A percentile compares a stretch with the other conserved stretches of the same genome.
phyloP scores from a whole-genome alignment of 2,113 vertebrate genomes.

The Aegithalos caudatus region DNA sequence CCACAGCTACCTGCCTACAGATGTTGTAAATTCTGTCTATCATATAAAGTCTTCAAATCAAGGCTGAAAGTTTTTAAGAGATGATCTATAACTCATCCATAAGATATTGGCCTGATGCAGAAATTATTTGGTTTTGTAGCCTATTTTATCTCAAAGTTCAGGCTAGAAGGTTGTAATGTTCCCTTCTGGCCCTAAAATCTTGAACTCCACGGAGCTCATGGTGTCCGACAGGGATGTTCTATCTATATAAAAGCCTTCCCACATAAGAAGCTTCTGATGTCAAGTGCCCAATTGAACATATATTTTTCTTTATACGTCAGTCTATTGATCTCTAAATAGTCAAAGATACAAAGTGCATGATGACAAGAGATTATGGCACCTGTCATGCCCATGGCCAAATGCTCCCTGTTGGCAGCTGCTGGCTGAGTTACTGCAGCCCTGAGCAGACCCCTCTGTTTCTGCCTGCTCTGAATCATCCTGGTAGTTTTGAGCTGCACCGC shows the following conservation, averaged over 20 bases:
- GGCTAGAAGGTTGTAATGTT: neutral
- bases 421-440: neutral
- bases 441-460: neutral
- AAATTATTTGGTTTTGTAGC: neutral
- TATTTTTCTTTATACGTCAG: neutral
- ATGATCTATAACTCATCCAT: neutral
- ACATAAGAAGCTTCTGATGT: neutral
- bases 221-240: neutral
- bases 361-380: neutral
- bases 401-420: neutral
- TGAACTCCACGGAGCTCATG: neutral
- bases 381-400: neutral
- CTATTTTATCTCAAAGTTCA: neutral
- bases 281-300: neutral
- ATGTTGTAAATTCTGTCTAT: neutral
- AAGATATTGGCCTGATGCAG: neutral
- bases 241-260: neutral
- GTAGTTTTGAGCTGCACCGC: neutral
- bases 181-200: neutral
- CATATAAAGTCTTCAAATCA: conserved; percentile 4
- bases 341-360: neutral
- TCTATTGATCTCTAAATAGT: neutral
- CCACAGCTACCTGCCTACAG: neutral
- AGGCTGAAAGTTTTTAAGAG: neutral
- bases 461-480: neutral